These are phyloP conservation scores for Champsocephalus esox DNA, from an alignment of 2,797 vertebrate genomes.

Conservation along the genomic window DNA sequence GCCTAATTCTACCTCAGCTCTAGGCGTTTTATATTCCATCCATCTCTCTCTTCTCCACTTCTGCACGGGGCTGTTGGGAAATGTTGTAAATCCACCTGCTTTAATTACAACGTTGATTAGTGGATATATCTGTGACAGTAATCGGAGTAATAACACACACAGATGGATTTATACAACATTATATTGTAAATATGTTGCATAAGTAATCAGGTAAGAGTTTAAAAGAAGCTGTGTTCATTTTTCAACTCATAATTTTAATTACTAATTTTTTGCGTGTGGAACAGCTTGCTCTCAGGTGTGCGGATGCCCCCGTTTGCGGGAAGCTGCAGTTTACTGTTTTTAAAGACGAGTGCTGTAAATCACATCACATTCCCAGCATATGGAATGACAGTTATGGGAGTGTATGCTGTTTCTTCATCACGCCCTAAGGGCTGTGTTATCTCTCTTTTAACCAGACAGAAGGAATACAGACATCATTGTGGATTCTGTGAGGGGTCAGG, in stretches of 20 bases:
- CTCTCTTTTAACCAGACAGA: constrained; percentile 44
- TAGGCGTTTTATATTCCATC: constrained; percentile 65
- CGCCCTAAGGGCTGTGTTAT: constrained; percentile 39
- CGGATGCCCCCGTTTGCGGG: constrained; percentile 23
- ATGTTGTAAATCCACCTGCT: constrained; percentile 56
- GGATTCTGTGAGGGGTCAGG: constrained; percentile 34
- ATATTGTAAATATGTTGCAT: constrained; percentile 34
- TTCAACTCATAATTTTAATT: constrained; percentile 51
- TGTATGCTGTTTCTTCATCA: constrained; percentile 57
- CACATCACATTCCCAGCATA: constrained; percentile 50
- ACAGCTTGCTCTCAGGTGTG: constrained; percentile 61
- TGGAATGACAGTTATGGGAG: constrained; percentile 54
- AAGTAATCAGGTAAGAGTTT: constrained; percentile 43
- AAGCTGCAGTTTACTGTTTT: constrained; percentile 43
- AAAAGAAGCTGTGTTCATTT: constrained; percentile 34
- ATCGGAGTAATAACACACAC: constrained; percentile 52
- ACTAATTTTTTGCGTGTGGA: constrained; percentile 16
- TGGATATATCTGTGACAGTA: constrained; percentile 45
- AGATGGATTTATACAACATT: constrained; percentile 51
- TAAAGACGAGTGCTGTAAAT: constrained; percentile 41
- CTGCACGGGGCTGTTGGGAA: constrained; percentile 23
- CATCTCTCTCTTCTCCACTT: constrained; percentile 37
- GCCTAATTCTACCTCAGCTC: constrained; percentile 74
- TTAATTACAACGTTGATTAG: constrained; percentile 54
- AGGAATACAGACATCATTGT: constrained; percentile 43